Base-by-base conservation (phyloP, 2,113 vertebrate genomes). In the Solenodon paradoxus region DNA sequence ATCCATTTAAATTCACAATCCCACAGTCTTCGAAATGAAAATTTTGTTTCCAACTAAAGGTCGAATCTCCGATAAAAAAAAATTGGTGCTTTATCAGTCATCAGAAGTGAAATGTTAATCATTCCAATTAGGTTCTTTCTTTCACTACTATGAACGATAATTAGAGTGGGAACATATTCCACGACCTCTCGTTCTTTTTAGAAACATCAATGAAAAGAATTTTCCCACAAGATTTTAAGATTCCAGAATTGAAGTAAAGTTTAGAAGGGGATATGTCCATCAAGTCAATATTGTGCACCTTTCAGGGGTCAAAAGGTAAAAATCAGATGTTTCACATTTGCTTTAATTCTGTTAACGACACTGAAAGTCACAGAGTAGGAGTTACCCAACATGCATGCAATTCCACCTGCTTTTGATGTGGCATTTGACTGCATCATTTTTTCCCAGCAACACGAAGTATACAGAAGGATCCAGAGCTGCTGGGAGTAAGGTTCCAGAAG, bases 201-300 rank as follows among this genome's bases (percentile, higher is more conserved):
- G 71, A 92, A 61, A 64, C 59, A 71, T 42, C 51, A 74, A 55
- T 19, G 9, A 92, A 93, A 93, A 38, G 35, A 80, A 77, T 84
- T 89, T 74, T 80, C 13, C 66, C 49, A 79, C 47, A 75, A 42
- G 69, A 35, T 88, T 93, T 59, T 88, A 78, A 9, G 26, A 68
- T 63, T 75, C 40, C 35, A 19, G 55, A 20, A 55, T n/a, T n/a
- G n/a, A 92, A 78, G 47, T 17, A 22, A 57, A 86, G 20, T 13
- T 90, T 78, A 30, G 11, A 26, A 45, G 30, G 10, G 15, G 19
- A 9, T 35, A 26, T 53, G 26, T 15, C 15, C 72, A 92, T 49
- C 38, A 32, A 45, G 38, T 72, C 84, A 95, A 24, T 88, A 97
- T 89, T 96, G 95, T 97, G 97, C 98, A 98, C 95, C 96, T 5